Evolutionary conservation across 2,113 vertebrate species (phyloP).

Genomic region (Poeciliopsis prolifica): DNA sequence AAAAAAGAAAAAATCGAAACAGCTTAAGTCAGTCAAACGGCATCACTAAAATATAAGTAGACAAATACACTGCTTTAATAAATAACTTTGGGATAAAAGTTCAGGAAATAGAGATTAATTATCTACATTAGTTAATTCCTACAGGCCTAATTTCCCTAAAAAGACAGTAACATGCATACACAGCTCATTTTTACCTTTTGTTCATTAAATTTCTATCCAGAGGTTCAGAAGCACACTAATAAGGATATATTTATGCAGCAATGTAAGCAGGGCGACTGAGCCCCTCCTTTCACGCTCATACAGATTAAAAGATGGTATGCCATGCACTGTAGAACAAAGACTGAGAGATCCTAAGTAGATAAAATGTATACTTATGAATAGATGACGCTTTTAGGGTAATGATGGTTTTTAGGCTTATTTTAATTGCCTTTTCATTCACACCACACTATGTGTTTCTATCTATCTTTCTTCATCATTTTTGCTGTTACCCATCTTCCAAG

Average conservation of each 20-base stretch:
- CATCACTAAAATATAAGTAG: slow-evolving; percentile 57
- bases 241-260: slow-evolving; percentile 48
- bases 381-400: slow-evolving; percentile 67
- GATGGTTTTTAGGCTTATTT: slow-evolving; percentile 53
- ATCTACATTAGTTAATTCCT: slow-evolving; percentile 69
- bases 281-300: slow-evolving; percentile 51
- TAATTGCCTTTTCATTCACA: slow-evolving; percentile 14
- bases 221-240: slow-evolving; percentile 65
- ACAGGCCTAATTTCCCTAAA: slow-evolving; percentile 68
- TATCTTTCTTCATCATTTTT: slow-evolving; percentile 7
- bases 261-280: slow-evolving; percentile 29
- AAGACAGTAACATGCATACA: slow-evolving; percentile 63
- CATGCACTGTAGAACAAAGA: slow-evolving; percentile 71
- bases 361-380: slow-evolving; percentile 59
- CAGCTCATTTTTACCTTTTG: slow-evolving; percentile 71
- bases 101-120: slow-evolving; percentile 75
- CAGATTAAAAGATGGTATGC: slow-evolving; percentile 70
- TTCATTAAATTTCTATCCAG: slow-evolving; percentile 69
- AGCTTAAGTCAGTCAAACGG: slow-evolving; percentile 65
- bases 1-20: slow-evolving; percentile 16
- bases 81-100: slow-evolving; percentile 72
- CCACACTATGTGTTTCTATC: slow-evolving; percentile 21
- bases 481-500: too few species aligned
- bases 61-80: slow-evolving; percentile 73
- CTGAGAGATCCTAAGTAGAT: slow-evolving; percentile 66